phyloP scores from a whole-genome alignment of 2,888 invertebrate genomes.

The Trachelus troglodyta region DNA sequence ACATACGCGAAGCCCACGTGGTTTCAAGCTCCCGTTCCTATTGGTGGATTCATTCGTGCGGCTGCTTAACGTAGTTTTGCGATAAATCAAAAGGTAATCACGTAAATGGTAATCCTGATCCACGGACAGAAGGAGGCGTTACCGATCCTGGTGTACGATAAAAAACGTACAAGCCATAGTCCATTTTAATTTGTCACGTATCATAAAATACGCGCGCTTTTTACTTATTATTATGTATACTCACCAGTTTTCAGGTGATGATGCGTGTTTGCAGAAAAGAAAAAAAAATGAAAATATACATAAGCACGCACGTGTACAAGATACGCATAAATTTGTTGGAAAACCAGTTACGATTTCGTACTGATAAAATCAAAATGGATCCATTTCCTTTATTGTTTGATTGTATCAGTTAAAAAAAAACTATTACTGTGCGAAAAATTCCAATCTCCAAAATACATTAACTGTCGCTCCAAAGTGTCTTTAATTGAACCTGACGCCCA shows the following conservation, averaged over 20 bases:
- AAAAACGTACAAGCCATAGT: conserved; percentile 11
- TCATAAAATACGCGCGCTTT: background rate
- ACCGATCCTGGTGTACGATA: conserved; percentile 14
- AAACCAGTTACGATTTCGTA: background rate
- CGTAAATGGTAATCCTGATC: conserved; percentile 17
- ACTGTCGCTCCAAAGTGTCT: background rate
- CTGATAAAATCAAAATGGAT: background rate
- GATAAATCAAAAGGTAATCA: conserved; percentile 23
- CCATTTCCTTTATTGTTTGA: background rate
- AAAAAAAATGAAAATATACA: background rate
- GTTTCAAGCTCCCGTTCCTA: background rate
- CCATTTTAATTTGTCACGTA: conserved; percentile 17
- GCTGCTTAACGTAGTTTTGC: conserved; percentile 1
- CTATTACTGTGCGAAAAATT: background rate
- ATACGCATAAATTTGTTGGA: background rate
- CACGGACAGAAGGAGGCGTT: conserved; percentile 13
- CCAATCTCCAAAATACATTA: background rate
- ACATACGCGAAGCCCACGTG: background rate
- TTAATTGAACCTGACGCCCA: background rate
- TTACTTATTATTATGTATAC: background rate
- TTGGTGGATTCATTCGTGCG: background rate
- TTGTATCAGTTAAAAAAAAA: background rate
- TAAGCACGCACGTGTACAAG: background rate
- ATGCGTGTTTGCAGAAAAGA: background rate
- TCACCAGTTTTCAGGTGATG: background rate